These are phyloP conservation scores for Caenorhabditis doughertyi DNA, from an alignment of 2,888 invertebrate species.

Conservation along the genomic window DNA sequence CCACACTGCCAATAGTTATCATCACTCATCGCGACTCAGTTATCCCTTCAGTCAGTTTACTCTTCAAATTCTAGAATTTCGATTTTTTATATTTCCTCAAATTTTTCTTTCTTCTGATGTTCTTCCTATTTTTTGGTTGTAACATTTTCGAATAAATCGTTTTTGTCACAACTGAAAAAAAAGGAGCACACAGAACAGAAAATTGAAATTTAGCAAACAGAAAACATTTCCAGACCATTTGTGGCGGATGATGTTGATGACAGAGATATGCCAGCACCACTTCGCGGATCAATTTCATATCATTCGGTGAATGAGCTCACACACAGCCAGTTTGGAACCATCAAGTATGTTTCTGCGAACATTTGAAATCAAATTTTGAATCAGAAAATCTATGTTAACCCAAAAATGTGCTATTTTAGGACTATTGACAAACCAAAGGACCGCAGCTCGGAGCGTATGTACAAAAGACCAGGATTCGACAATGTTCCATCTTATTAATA, in stretches of 20 bases:
- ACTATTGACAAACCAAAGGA: slow-evolving; percentile 76
- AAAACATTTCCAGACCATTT: slow-evolving; percentile 78
- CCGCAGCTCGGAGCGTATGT: slow-evolving; percentile 79
- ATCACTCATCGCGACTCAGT: slow-evolving; percentile 14
- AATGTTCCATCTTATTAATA: slow-evolving; percentile 81
- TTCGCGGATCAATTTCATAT: slow-evolving; percentile 70
- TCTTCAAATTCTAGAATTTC: neutral
- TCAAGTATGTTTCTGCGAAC: slow-evolving; percentile 65
- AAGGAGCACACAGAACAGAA: slow-evolving; percentile 16
- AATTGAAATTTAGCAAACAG: neutral
- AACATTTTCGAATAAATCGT: slow-evolving; percentile 56
- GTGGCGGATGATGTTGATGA: slow-evolving; percentile 81
- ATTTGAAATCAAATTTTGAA: neutral
- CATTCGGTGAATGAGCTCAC: slow-evolving; percentile 76
- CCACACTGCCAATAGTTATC: slow-evolving; percentile 43
- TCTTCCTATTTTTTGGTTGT: slow-evolving; percentile 51
- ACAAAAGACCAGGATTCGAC: slow-evolving; percentile 81
- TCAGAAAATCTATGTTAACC: too few species aligned
- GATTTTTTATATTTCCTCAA: slow-evolving; percentile 3
- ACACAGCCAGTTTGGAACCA: slow-evolving; percentile 69
- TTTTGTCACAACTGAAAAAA: slow-evolving; percentile 42
- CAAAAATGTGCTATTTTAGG: slow-evolving; percentile 30
- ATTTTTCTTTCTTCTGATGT: slow-evolving; percentile 33
- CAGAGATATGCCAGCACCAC: slow-evolving; percentile 72
- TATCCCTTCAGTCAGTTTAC: slow-evolving; percentile 7